Evolutionary conservation across 2,113 vertebrate species (phyloP), one percentile per base, ranked within the genome.

Genomic region (Syngnathus typhle): DNA sequence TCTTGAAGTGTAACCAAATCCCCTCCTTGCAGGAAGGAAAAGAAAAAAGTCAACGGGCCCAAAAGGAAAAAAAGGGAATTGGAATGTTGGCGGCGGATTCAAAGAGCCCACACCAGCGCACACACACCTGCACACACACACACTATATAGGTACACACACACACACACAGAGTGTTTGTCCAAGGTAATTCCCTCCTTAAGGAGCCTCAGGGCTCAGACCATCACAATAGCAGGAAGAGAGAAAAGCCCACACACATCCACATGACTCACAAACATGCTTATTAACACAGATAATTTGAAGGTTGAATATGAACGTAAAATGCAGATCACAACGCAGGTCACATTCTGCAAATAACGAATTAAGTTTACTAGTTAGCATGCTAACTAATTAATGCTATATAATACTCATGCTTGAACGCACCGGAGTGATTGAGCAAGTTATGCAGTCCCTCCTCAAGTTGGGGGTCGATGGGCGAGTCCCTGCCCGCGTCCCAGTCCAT

Each of bases 371-470:
- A 32, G 27, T 32, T 32, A 32, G 27, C 27, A 32, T 32, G 27
- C 27, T 32, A 32, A 32, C 27, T 32, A 3, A 32, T 32, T 32
- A 32, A 32, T 32, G 27, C 27, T 32, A 32, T 3, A 16, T 49
- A 49, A 49, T 49, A 49, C 16, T 19, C 15, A 0, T 6, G 16
- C 46, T 12, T 43, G 9, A 43, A 43, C 41, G 84, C 85, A 98
- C 96, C 94, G n/a, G 92, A 74, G 69, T 89, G 85, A 0, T 88
- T 90, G 76, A 95, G 78, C 27, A 98, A 88, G 77, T 85, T 90
- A 15, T 87, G 88, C 47, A 98, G 89, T 2, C 88, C 91, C 64
- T 98, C 94, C 77, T 94, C 94, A 79, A 94, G 90, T 67, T 96
- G 87, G 0, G 90, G 91, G 78, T 94, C 93, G 23, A 93, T 89